Base-by-base conservation (phyloP, 2,888 invertebrate species). In the Sminthurides aquaticus region DNA sequence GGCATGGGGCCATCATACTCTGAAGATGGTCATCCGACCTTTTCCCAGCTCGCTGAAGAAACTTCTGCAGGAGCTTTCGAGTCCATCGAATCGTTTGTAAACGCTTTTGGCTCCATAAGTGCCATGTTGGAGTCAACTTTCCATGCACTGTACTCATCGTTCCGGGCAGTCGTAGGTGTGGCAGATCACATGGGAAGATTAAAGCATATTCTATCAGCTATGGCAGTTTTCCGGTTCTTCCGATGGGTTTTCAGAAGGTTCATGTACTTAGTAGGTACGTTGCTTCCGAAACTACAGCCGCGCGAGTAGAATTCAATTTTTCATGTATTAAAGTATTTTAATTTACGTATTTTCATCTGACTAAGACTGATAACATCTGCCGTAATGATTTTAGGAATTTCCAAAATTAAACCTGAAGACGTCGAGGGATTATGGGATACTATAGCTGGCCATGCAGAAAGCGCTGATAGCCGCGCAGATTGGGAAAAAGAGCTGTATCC, bases 71-170 rank as follows among this genome's bases (percentile, higher is more conserved):
- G 90, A 64, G 92, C 98, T 5, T 98, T 98, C 79, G 90, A 95
- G 76, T 93, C 92, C 18, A 92, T 98, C 72, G 95, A 97, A 79
- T 88, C 92, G 60, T 82, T 96, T 24, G 91, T 95, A 1, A 86
- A 88, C 73, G 93, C 97, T 0, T 90, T 97, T 72, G 89, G 90
- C 22, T 95, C 97, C 60, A 86, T 98, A 1, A 91, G 95, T 1
- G 91, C 94, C 85, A 95, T 98, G 93, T 79, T 98, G 64, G 97
- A 97, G 77, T 96, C 95, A 25, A 96, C 97, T 55, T 96, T 94
- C 79, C 90, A 91, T 77, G 96, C 97, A 2, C 84, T 98, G 76
- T 92, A 94, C 24, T 95, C 90, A 78, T 96, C 97, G 0, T 98
- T 97, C 78, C 84, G 91, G 75, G 97, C 98, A 60, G 91, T 98